Conservation (phyloP, 2,113 vertebrate species). For the Dicentrarchus labrax region DNA sequence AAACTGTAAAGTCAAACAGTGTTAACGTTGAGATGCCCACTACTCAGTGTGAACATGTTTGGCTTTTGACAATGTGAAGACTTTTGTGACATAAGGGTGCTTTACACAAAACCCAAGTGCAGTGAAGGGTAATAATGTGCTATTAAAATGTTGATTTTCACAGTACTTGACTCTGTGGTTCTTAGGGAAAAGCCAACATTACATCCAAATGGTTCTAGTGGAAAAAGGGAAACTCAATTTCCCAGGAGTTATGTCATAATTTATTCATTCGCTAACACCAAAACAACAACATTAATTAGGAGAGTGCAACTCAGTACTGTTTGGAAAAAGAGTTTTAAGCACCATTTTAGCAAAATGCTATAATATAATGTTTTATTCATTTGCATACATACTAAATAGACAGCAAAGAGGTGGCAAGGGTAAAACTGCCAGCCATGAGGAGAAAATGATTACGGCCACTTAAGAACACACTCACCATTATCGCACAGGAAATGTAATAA, state of each 20-base stretch:
- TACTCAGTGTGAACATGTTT: neutral
- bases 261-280: slow-evolving; percentile 51
- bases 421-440: slow-evolving; percentile 23
- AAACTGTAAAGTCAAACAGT: neutral
- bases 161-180: slow-evolving; percentile 27
- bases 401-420: slow-evolving; percentile 5
- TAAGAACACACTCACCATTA: slow-evolving; percentile 44
- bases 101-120: slow-evolving; percentile 21
- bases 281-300: slow-evolving; percentile 66
- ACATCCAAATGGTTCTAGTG: slow-evolving; percentile 42
- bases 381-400: slow-evolving; percentile 49
- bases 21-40: neutral
- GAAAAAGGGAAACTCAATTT: slow-evolving; percentile 43
- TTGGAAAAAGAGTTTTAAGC: slow-evolving; percentile 44
- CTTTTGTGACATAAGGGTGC: neutral
- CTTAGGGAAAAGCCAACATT: slow-evolving; percentile 31
- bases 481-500: slow-evolving; percentile 42
- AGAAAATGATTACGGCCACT: slow-evolving; percentile 40
- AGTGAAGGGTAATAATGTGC: slow-evolving; percentile 33
- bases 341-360: slow-evolving; percentile 52
- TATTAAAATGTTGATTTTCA: slow-evolving; percentile 51
- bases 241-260: slow-evolving; percentile 64
- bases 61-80: neutral
- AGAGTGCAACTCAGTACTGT: slow-evolving; percentile 17
- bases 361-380: slow-evolving; percentile 53